Conservation (phyloP, 2,888 invertebrate species). For the Euplagia quadripunctaria region DNA sequence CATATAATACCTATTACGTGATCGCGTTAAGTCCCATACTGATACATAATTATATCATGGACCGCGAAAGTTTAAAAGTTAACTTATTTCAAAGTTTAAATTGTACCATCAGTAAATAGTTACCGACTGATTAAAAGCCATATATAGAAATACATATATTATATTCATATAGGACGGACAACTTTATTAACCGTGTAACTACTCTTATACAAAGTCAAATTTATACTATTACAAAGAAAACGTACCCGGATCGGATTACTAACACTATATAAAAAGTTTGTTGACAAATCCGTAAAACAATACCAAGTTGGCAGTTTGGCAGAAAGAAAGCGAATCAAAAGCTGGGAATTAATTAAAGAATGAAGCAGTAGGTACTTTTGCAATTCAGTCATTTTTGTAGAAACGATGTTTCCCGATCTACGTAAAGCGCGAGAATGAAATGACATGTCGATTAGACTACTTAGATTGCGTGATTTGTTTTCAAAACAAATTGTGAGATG, state of each 20-base stretch:
- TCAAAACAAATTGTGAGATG: background rate
- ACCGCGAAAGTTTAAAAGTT: too few species aligned
- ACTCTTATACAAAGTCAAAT: background rate
- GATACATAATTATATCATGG: too few species aligned
- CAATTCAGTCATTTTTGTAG: background rate
- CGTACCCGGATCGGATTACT: constrained; percentile 14
- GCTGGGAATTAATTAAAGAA: background rate
- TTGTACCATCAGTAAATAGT: too few species aligned
- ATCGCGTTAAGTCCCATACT: too few species aligned
- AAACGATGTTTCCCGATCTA: background rate
- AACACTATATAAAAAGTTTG: constrained; percentile 33
- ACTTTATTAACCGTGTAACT: background rate
- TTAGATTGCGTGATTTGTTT: background rate
- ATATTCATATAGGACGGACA: background rate
- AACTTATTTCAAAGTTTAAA: background rate
- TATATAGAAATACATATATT: background rate
- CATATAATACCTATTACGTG: too few species aligned
- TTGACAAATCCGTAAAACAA: constrained; percentile 22
- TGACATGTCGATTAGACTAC: background rate
- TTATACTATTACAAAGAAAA: constrained; percentile 21
- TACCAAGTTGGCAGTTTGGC: constrained; percentile 18
- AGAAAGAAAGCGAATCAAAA: constrained; percentile 4
- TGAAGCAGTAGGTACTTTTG: background rate
- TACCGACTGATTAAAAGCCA: background rate
- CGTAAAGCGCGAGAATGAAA: background rate